phyloP scores from a whole-genome alignment of 1,140 invertebrate genomes.

The Drosophila paulistorum region DNA sequence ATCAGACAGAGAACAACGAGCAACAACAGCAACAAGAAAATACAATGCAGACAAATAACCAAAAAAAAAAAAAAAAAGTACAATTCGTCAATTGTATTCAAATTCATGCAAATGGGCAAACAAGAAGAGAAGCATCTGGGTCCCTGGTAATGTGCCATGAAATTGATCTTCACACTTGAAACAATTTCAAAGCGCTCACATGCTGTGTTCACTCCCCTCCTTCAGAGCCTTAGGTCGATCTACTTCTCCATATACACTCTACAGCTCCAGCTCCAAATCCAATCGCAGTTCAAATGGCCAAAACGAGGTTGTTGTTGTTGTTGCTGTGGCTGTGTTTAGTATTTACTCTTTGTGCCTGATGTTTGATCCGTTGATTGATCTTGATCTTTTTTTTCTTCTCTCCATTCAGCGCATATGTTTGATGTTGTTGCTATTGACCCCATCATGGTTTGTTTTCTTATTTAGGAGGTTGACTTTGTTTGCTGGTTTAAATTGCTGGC shows the following conservation, averaged over 20 bases:
- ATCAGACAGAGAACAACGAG: conserved; percentile 39
- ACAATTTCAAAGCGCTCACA: conserved; percentile 81
- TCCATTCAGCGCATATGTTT: conserved; percentile 2
- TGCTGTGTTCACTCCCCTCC: conserved; percentile 53
- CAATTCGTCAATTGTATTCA: conserved; percentile 81
- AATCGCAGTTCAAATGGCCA: not conserved
- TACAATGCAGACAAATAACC: conserved; percentile 59
- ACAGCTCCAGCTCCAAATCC: not conserved
- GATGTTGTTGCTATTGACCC: conserved; percentile 9
- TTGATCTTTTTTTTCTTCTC: not conserved
- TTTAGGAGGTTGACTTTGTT: not conserved
- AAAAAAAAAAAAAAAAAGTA: conserved; percentile 36
- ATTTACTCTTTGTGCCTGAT: conserved; percentile 10
- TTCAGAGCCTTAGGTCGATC: no score
- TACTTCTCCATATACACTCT: no score
- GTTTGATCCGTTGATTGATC: conserved; percentile 5
- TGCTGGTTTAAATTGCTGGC: conserved; percentile 1
- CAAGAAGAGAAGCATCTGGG: conserved; percentile 20
- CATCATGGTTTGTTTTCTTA: not conserved
- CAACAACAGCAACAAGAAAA: not conserved
- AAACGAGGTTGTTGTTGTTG: not conserved
- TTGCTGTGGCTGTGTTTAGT: not conserved
- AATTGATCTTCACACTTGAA: conserved; percentile 83
- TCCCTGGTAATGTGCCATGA: conserved; percentile 73
- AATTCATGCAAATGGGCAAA: conserved; percentile 76